A percentile compares a stretch with the other conserved stretches of the same genome.
These are phyloP conservation scores for Pandemis heparana DNA, from an alignment of 2,888 invertebrate species.

Conservation along the genomic window DNA sequence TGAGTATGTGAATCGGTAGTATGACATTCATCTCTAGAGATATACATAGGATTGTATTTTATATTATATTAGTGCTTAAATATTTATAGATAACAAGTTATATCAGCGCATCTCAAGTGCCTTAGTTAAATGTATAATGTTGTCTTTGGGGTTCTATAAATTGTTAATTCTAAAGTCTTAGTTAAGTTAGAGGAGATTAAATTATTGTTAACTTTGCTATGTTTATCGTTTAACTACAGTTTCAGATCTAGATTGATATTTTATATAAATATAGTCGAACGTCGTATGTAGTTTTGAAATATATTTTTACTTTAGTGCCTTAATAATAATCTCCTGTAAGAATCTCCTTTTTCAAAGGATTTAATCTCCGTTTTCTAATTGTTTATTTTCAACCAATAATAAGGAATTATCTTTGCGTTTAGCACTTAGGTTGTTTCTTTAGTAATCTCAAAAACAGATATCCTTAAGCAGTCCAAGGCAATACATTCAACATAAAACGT, in stretches of 20 bases:
- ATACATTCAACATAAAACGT: slow-evolving; percentile 49
- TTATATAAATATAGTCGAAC: slow-evolving; percentile 45
- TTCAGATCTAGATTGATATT: slow-evolving; percentile 51
- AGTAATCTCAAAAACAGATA: slow-evolving; percentile 19
- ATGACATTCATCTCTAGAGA: slow-evolving; percentile 54
- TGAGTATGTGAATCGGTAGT: slow-evolving; percentile 57
- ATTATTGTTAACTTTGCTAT: slow-evolving; percentile 85
- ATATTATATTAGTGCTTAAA: slow-evolving; percentile 73
- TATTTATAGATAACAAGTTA: slow-evolving; percentile 75
- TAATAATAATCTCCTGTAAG: slow-evolving; percentile 74
- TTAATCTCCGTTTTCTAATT: slow-evolving; percentile 33
- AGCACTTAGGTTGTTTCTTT: slow-evolving; percentile 2
- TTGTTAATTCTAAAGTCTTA: slow-evolving; percentile 78
- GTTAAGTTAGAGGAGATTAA: slow-evolving; percentile 83
- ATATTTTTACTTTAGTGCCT: slow-evolving; percentile 60
- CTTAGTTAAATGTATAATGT: slow-evolving; percentile 81
- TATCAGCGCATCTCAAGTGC: slow-evolving; percentile 82
- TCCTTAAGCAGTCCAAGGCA: slow-evolving; percentile 25
- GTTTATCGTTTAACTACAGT: slow-evolving; percentile 72
- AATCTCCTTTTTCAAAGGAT: slow-evolving; percentile 65
- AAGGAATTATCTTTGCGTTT: background rate
- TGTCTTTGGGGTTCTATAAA: slow-evolving; percentile 75
- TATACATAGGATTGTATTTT: slow-evolving; percentile 73
- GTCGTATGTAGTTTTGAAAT: slow-evolving; percentile 50
- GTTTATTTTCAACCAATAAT: background rate